Evolutionary conservation across 2,888 invertebrate species (phyloP).

Genomic region (Hydroisotoma schaefferi): DNA sequence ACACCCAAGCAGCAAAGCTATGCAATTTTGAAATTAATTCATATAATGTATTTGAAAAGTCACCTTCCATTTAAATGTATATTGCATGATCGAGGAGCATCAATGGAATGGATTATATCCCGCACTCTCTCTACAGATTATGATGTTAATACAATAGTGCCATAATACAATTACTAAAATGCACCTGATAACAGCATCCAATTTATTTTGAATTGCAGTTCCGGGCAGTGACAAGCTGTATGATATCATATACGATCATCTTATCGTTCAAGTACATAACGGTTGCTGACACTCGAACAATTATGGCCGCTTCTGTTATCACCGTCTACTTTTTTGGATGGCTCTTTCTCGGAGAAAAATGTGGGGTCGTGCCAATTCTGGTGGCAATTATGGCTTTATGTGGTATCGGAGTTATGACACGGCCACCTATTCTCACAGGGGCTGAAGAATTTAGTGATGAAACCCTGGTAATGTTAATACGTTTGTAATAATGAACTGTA

Average conservation of each 20-base stretch:
- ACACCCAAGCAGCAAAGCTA: no score
- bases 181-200: no score
- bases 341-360: slow-evolving; percentile 36
- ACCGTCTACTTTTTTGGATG: slow-evolving; percentile 38
- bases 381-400: slow-evolving; percentile 34
- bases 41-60: no score
- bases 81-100: no score
- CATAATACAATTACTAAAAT: no score
- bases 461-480: slow-evolving; percentile 29
- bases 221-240: slow-evolving; percentile 26
- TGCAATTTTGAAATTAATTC: no score
- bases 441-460: slow-evolving; percentile 26
- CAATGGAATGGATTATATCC: no score
- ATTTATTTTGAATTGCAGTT: slow-evolving; percentile 20
- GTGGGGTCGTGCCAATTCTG: slow-evolving; percentile 33
- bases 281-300: slow-evolving; percentile 37
- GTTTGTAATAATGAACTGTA: no score
- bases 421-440: slow-evolving; percentile 39
- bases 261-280: slow-evolving; percentile 31
- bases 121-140: no score
- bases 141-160: no score
- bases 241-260: slow-evolving; percentile 32
- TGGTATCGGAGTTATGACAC: slow-evolving; percentile 38
- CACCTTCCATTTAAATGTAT: no score
- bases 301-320: slow-evolving; percentile 36